Evolutionary conservation across 2,888 invertebrate genomes (phyloP).

Genomic region (Oligia fasciuncula): DNA sequence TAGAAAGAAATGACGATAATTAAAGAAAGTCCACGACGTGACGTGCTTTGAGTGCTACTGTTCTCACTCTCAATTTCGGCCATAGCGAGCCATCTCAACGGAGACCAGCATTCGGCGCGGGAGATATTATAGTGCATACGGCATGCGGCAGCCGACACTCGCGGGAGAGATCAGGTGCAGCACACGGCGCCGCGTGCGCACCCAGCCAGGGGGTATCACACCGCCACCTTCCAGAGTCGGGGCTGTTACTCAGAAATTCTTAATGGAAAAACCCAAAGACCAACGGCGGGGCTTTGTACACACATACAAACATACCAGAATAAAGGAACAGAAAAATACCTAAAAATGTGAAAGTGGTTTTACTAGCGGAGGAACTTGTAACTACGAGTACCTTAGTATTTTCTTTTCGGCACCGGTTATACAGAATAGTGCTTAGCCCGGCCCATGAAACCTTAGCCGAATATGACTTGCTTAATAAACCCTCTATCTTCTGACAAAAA

Average conservation of each 20-base stretch:
- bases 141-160: no score
- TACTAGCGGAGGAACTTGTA: not conserved
- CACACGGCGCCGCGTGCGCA: not conserved
- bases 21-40: no score
- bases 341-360: not conserved
- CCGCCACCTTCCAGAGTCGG: not conserved
- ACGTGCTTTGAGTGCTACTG: not conserved
- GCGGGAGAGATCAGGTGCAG: no score
- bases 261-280: not conserved
- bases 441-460: not conserved
- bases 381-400: not conserved
- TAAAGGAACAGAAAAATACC: not conserved
- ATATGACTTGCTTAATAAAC: not conserved
- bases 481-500: not conserved
- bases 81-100: not conserved
- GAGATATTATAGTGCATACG: no score
- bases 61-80: not conserved
- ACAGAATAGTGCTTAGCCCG: not conserved
- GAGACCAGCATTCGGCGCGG: no score
- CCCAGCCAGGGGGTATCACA: not conserved
- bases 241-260: not conserved
- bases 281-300: not conserved
- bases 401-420: not conserved
- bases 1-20: not conserved
- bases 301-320: not conserved